Base-by-base conservation (phyloP, 2,888 invertebrate species). In the Hybos culiciformis region DNA sequence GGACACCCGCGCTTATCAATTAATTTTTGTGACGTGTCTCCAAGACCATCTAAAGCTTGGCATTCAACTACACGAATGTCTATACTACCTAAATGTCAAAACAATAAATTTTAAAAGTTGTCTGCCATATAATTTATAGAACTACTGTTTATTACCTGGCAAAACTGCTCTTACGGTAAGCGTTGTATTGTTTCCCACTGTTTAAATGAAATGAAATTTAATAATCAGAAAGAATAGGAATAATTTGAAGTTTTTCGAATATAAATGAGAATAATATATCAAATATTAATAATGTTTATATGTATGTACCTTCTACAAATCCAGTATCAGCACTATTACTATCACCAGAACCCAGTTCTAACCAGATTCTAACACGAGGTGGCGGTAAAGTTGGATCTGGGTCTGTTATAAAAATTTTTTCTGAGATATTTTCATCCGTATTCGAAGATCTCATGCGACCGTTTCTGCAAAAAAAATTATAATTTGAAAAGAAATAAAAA, bases 21-120 rank as follows among this genome's bases (percentile, higher is more conserved):
- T 17, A 85, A 68, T 48, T 77, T 77, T 58, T 84, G 83, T 3
- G 79, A 79, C 3, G 80, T 77, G 53, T 82, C 81, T 1, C 81
- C 81, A 3, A 83, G 65, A 8, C 85, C 85, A 56, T 86, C 85
- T 54, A 84, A 78, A 0, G 85, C 85, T 4, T 77, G 67, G 61
- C 86, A 86, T 56, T 84, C 81, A 1, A 83, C 77, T 24, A 85
- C 74, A 50, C 77, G 74, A 44, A 83, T 77, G 23, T 81, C 83
- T 47, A 83, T 76, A 17, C 78, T 81, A n/a, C n/a, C n/a, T n/a
- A n/a, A n/a, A n/a, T n/a, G n/a, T n/a, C n/a, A n/a, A n/a, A n/a
- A n/a, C n/a, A n/a, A n/a, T n/a, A n/a, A n/a, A n/a, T n/a, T n/a
- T n/a, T n/a, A n/a, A n/a, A n/a, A n/a, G n/a, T n/a, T n/a, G n/a